A percentile compares a stretch with the other conserved stretches of the same genome.
Evolutionary conservation across 23 tunicate genomes (phyloP).

Genomic region (Diplosoma virens): DNA sequence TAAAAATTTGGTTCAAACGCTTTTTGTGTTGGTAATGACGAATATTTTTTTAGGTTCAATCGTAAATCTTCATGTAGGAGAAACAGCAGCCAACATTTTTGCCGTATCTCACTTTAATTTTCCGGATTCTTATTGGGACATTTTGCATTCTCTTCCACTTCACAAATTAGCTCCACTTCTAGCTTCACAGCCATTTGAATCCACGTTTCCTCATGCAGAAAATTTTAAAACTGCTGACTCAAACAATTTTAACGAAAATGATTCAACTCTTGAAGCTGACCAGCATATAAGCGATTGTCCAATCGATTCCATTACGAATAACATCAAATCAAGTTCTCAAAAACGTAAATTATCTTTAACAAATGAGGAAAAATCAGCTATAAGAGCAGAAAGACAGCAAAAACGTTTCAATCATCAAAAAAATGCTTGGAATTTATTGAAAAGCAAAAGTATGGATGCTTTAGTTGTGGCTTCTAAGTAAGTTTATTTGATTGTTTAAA

Average conservation of each 20-base stretch:
- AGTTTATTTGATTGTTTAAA: too few species aligned
- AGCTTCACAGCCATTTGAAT: slow-evolving; percentile 23
- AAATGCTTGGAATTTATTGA: slow-evolving; percentile 37
- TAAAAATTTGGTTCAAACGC: too few species aligned
- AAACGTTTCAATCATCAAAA: slow-evolving; percentile 58
- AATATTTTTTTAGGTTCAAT: slow-evolving; percentile 43
- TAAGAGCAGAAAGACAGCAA: slow-evolving; percentile 50
- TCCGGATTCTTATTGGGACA: slow-evolving; percentile 58
- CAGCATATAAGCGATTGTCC: not conserved
- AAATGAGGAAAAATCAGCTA: slow-evolving; percentile 51
- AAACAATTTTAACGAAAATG: not conserved
- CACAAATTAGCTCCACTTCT: slow-evolving; percentile 47
- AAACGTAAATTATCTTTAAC: slow-evolving; percentile 43
- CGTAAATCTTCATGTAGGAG: slow-evolving; percentile 83
- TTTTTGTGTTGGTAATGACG: too few species aligned
- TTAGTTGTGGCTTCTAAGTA: slow-evolving; percentile 67
- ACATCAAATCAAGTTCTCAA: too few species aligned
- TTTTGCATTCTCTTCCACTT: slow-evolving; percentile 67
- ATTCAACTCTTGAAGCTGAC: not conserved
- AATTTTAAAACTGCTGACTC: not conserved
- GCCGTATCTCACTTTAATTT: slow-evolving; percentile 69
- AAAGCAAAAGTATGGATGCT: slow-evolving; percentile 54
- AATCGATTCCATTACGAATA: not conserved
- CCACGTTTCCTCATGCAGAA: slow-evolving; percentile 6
- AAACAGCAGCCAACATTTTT: slow-evolving; percentile 72